These are phyloP conservation scores for Chondrosia reniformis DNA, from an alignment of 37 sponge, comb jelly and placozoan species.

Conservation along the genomic window DNA sequence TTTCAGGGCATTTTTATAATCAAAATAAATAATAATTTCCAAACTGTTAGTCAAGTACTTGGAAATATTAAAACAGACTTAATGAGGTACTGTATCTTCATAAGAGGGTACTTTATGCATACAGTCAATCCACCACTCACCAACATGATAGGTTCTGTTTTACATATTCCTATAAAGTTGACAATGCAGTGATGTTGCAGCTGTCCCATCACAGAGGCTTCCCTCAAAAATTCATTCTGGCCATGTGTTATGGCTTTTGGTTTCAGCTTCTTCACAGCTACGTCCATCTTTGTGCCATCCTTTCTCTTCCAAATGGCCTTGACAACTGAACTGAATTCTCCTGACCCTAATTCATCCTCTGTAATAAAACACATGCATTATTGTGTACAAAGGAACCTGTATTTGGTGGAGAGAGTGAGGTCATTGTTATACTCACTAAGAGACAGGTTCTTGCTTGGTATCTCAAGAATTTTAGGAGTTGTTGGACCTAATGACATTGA, in stretches of 20 bases:
- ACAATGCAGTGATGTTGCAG: conserved; percentile 93
- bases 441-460: too few relatives aligned
- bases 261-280: conserved; percentile 87
- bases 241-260: conserved; percentile 76
- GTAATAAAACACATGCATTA: too few relatives aligned
- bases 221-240: conserved; percentile 88
- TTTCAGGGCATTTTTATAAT: too few relatives aligned
- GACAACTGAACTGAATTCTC: conserved; percentile 90
- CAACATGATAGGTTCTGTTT: conserved; percentile 75
- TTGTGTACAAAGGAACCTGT: too few relatives aligned
- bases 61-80: too few relatives aligned
- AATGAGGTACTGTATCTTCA: too few relatives aligned
- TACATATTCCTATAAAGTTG: conserved; percentile 81
- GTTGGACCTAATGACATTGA: too few relatives aligned
- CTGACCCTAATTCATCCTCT: conserved; percentile 72
- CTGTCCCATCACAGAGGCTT: conserved; percentile 83
- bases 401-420: too few relatives aligned
- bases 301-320: conserved; percentile 48
- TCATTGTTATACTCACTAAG: too few relatives aligned
- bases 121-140: conserved; percentile 28
- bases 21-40: too few relatives aligned
- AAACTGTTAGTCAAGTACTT: too few relatives aligned
- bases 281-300: conserved; percentile 63
- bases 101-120: neutral
- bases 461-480: too few relatives aligned